Percentiles rank a stretch among this genome's conserved stretches.
These are phyloP conservation scores for Campoplex nolae DNA, from an alignment of 2,888 invertebrate genomes.

Conservation along the genomic window DNA sequence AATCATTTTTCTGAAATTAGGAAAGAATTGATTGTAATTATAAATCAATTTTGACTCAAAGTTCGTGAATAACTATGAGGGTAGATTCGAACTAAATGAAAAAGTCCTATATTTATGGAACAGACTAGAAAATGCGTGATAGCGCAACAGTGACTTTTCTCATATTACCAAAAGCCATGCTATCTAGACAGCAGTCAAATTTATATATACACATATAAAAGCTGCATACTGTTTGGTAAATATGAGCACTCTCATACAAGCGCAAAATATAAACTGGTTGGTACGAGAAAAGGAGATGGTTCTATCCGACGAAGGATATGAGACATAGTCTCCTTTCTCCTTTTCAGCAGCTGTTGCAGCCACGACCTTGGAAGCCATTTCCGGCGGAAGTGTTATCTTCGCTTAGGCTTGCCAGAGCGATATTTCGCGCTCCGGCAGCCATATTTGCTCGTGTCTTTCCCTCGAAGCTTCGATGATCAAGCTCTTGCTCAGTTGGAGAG, in stretches of 20 bases:
- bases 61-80: neutral
- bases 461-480: conserved; percentile 18
- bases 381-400: conserved; percentile 57
- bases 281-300: conserved; percentile 16
- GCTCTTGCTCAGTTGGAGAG: conserved; percentile 2
- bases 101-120: neutral
- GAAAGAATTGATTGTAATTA: neutral
- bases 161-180: conserved; percentile 53
- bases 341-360: conserved; percentile 37
- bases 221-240: neutral
- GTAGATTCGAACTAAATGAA: neutral
- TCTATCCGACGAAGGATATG: conserved; percentile 11
- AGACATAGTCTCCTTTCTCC: neutral
- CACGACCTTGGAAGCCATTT: conserved; percentile 63
- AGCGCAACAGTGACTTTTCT: conserved; percentile 35
- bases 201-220: neutral
- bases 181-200: conserved; percentile 13
- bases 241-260: conserved; percentile 1
- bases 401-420: conserved; percentile 53
- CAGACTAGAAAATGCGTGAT: neutral
- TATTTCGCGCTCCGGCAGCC: conserved; percentile 36
- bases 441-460: conserved; percentile 36
- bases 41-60: neutral
- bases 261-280: neutral
- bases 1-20: neutral